phyloP scores from a whole-genome alignment of 2,888 invertebrate species.

The Brachylomia viminalis region DNA sequence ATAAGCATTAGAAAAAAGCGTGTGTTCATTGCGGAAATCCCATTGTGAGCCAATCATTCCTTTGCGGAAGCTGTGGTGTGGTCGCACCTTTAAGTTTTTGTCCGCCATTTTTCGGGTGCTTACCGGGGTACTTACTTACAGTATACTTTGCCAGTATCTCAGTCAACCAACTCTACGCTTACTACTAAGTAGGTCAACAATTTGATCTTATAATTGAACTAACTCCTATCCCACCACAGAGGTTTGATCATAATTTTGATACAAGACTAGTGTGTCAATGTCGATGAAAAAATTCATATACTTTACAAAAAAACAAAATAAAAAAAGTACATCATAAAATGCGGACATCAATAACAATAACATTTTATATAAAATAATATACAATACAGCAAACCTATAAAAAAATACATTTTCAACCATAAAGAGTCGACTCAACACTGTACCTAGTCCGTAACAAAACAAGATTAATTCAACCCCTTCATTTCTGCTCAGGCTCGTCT shows the following conservation, averaged over 20 bases:
- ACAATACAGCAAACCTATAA: background rate
- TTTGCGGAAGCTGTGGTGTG: too few relatives aligned
- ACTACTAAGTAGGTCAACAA: conserved; percentile 51
- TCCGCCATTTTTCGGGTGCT: background rate
- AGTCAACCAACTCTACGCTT: conserved; percentile 27
- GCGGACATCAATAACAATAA: background rate
- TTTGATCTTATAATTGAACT: conserved; percentile 64
- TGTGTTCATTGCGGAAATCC: too few relatives aligned
- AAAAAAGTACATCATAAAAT: background rate
- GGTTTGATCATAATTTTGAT: conserved; percentile 23
- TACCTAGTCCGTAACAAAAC: conserved; percentile 32
- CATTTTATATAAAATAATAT: background rate
- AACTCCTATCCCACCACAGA: conserved; percentile 20
- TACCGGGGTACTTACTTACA: background rate
- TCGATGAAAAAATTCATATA: background rate
- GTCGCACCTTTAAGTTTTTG: too few relatives aligned
- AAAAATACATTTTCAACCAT: background rate
- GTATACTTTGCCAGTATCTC: conserved; percentile 10
- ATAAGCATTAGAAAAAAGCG: background rate
- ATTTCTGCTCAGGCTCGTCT: conserved; percentile 55
- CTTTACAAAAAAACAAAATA: background rate
- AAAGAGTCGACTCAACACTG: conserved; percentile 1
- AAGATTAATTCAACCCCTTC: background rate
- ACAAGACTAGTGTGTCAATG: conserved; percentile 36
- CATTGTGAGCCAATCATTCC: too few relatives aligned